Base-by-base conservation (phyloP, 2,113 vertebrate genomes). In the Apeltes quadracus region DNA sequence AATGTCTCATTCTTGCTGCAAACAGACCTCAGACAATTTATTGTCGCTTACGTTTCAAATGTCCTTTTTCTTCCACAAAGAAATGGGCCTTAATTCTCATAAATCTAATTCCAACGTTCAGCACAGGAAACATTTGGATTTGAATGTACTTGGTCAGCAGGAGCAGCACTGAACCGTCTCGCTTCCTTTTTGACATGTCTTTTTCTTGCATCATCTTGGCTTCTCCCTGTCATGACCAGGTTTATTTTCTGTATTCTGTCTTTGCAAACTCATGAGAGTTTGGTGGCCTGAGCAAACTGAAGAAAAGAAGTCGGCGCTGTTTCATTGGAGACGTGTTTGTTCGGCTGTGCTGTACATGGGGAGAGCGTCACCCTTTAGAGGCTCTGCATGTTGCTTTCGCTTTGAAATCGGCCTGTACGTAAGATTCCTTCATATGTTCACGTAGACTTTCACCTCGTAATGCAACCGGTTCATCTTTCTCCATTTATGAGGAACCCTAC, bases 161-260 rank as follows among this genome's bases (percentile, higher is more conserved):
- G 55, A 76, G 84, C 83, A 75, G 44, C 51, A 76, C 48, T 72
- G 13, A 80, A 15, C 32, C 59, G 76, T 79, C 78, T 74, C 74
- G 29, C 61, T 89, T 87, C 81, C 86, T 66, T 83, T 82, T 83
- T 81, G 59, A 61, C 66, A n/a, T 50, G 36, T 44, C 54, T 75
- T 71, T 79, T 73, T 81, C 76, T 88, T 84, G 79, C 80, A 76
- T 83, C 81, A 83, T 86, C 66, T 56, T 38, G 70, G 75, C 65
- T 74, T 83, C 63, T 77, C 61, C 70, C 72, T 15, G 4, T 72
- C 63, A 71, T 78, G 69, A 51, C 59, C 51, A 66, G 57, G 41
- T 84, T 75, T 54, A 61, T 67, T 81, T 76, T 84, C 54, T 75
- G 55, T 81, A 79, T 82, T 78, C 22, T 57, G 38, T 48, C 67